phyloP scores from a whole-genome alignment of 2,797 vertebrate genomes.

The Apogon talboti region DNA sequence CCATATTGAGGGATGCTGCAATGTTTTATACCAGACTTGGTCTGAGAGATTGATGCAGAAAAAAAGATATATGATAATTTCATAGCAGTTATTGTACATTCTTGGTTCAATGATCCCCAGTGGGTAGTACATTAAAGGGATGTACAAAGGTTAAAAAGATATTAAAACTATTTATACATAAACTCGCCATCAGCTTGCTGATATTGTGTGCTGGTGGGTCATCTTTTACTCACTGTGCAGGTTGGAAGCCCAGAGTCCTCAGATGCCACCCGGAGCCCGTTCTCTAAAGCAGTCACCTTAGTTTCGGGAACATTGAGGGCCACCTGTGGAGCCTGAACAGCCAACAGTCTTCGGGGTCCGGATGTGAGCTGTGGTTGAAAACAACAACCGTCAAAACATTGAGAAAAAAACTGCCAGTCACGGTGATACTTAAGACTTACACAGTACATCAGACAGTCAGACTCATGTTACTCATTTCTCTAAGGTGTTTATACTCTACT shows the following conservation, averaged over 20 bases:
- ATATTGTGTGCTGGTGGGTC: not conserved
- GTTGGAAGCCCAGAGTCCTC: slow-evolving; percentile 95
- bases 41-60: too few species aligned
- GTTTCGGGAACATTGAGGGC: slow-evolving; percentile 95
- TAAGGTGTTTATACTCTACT: accelerated
- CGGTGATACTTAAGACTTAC: slow-evolving; percentile 7
- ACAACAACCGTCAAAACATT: not conserved
- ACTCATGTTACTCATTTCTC: accelerated
- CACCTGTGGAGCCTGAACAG: slow-evolving; percentile 85
- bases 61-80: too few species aligned
- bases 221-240: slow-evolving; percentile 87
- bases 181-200: too few species aligned
- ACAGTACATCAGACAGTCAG: not conserved
- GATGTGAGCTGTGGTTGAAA: slow-evolving; percentile 67
- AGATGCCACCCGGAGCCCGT: slow-evolving; percentile 94
- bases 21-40: too few species aligned
- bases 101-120: too few species aligned
- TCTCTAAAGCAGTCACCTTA: slow-evolving; percentile 89
- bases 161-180: not conserved
- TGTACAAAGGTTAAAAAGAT: not conserved
- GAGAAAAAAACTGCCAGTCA: slow-evolving; percentile 13
- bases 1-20: too few species aligned
- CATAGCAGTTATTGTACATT: too few species aligned
- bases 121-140: too few species aligned
- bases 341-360: slow-evolving; percentile 72